phyloP scores from a whole-genome alignment of 2,888 invertebrate species.

The Caenorhabditis afra region DNA sequence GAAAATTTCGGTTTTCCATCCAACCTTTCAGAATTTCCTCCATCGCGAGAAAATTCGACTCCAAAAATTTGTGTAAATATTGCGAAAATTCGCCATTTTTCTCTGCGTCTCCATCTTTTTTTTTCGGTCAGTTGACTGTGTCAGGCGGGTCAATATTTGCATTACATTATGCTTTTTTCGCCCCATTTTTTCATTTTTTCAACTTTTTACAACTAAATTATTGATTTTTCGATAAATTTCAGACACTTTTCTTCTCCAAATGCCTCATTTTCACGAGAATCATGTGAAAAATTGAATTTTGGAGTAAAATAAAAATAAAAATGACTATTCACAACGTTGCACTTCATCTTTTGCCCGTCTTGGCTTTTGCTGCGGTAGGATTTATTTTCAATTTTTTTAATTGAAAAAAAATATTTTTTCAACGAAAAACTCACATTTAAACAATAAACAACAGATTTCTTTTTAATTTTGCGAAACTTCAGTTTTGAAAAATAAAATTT shows the following conservation, averaged over 20 bases:
- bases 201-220: not conserved
- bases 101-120: not conserved
- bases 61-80: too few relatives aligned
- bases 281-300: conserved; percentile 1
- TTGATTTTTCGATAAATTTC: not conserved
- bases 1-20: too few relatives aligned
- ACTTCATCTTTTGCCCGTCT: conserved; percentile 63
- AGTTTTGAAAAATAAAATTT: too few relatives aligned
- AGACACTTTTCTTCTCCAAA: not conserved
- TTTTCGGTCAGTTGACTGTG: conserved; percentile 34
- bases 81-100: conserved; percentile 23
- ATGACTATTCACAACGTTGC: conserved; percentile 69
- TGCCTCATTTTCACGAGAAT: not conserved
- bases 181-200: not conserved
- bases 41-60: not conserved
- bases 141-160: conserved; percentile 34
- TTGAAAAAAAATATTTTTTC: too few relatives aligned
- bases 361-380: conserved; percentile 63
- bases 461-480: too few relatives aligned
- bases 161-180: conserved; percentile 23
- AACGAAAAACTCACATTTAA: too few relatives aligned
- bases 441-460: too few relatives aligned
- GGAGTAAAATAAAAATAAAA: not conserved
- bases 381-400: not conserved
- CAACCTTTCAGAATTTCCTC: too few relatives aligned